phyloP scores from a whole-genome alignment of 2,113 vertebrate species.

The Odontophorus gujanensis region DNA sequence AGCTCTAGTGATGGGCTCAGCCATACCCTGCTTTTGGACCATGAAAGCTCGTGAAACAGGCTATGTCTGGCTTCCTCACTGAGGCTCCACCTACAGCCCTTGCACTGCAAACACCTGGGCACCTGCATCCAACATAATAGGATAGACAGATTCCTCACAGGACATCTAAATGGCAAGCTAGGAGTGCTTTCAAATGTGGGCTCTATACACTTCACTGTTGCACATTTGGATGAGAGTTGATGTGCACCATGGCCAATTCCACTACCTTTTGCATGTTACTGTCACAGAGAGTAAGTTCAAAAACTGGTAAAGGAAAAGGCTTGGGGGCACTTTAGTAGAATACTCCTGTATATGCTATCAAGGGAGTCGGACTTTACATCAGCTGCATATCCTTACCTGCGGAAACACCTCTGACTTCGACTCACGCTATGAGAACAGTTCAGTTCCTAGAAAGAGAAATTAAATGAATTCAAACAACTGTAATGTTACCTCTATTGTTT shows the following conservation, averaged over 20 bases:
- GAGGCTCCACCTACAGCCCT: background rate
- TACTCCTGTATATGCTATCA: background rate
- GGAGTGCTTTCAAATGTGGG: background rate
- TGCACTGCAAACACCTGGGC: background rate
- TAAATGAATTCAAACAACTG: background rate
- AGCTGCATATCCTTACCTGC: background rate
- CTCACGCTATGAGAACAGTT: background rate
- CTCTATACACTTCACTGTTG: background rate
- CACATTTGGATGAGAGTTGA: background rate
- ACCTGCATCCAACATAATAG: background rate
- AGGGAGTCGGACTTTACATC: background rate
- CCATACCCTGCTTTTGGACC: background rate
- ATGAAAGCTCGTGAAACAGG: background rate
- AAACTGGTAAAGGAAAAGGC: background rate
- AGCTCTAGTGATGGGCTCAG: background rate
- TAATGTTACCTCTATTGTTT: background rate
- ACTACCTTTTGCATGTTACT: background rate
- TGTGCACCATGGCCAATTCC: background rate
- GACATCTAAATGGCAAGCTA: background rate
- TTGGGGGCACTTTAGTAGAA: background rate
- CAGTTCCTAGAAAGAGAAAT: background rate
- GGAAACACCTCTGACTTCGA: background rate
- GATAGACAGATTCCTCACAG: background rate
- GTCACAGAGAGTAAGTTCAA: background rate
- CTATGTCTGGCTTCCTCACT: background rate